phyloP scores from a whole-genome alignment of 1,140 invertebrate genomes.

The Charaxes varanes region DNA sequence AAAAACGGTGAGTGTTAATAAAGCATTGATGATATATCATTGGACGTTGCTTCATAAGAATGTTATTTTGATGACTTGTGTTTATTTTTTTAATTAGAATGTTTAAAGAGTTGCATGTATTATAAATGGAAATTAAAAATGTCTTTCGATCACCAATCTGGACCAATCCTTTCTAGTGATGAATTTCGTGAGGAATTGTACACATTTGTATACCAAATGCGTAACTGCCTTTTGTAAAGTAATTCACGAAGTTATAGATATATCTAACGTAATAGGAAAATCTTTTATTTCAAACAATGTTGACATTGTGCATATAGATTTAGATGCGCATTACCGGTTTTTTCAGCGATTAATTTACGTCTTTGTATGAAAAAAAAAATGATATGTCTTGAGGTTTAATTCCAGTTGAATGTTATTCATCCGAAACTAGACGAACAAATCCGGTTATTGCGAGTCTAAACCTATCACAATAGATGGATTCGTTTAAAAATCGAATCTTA shows the following conservation, averaged over 20 bases:
- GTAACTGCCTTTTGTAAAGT: constrained; percentile 21
- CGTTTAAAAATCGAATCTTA: constrained; percentile 4
- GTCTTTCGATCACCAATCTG: constrained; percentile 24
- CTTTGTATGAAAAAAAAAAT: not conserved
- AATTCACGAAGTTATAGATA: constrained; percentile 20
- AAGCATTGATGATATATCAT: constrained; percentile 30
- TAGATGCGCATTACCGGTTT: constrained; percentile 1
- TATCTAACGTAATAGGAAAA: constrained; percentile 11
- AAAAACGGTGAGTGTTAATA: constrained; percentile 35
- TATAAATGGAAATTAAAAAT: constrained; percentile 14
- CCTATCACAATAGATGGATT: not conserved
- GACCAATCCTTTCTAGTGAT: constrained; percentile 38
- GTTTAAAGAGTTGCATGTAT: constrained; percentile 10
- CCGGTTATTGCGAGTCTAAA: constrained; percentile 1
- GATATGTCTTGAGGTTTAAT: not conserved
- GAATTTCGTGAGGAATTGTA: constrained; percentile 24
- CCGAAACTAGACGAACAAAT: no score
- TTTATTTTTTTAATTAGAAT: constrained; percentile 31
- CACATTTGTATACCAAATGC: constrained; percentile 35
- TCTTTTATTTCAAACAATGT: constrained; percentile 3
- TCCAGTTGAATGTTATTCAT: no score
- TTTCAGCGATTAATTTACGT: no score
- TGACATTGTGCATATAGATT: not conserved
- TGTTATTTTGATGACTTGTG: constrained; percentile 52
- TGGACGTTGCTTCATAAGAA: constrained; percentile 36